Conservation (phyloP, 2,888 invertebrate genomes). For the Ctena decussata region DNA sequence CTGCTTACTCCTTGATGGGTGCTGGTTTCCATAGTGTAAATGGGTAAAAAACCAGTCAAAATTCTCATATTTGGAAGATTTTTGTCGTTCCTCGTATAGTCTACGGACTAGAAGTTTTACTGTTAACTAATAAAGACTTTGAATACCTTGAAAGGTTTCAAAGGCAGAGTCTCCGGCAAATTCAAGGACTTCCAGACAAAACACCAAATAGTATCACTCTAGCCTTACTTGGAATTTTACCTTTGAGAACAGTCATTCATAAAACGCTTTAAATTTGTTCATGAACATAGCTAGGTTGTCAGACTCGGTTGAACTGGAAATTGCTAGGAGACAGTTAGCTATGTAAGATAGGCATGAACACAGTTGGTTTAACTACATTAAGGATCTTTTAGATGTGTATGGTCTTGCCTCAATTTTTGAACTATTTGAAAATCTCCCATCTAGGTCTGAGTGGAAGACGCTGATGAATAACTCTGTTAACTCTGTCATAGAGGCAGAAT, state of each 20-base stretch:
- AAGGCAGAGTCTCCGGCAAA: neutral
- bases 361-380: neutral
- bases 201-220: too few species aligned
- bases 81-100: slow-evolving; percentile 8
- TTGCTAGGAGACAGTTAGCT: slow-evolving; percentile 18
- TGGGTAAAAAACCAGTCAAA: neutral
- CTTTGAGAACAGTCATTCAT: neutral
- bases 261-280: neutral
- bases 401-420: neutral
- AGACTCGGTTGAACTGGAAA: neutral
- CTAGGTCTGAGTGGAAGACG: too few species aligned
- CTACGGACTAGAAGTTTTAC: slow-evolving; percentile 7
- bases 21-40: slow-evolving; percentile 4
- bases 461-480: too few species aligned
- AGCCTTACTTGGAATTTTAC: too few species aligned
- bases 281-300: neutral
- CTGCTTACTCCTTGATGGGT: slow-evolving; percentile 14
- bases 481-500: neutral
- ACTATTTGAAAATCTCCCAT: neutral
- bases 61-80: neutral
- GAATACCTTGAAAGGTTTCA: neutral
- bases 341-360: too few species aligned
- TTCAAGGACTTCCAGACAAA: slow-evolving; percentile 15
- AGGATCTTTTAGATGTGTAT: neutral
- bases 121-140: neutral